These are phyloP conservation scores for Tachyglossus aculeatus DNA, from an alignment of 2,797 vertebrate species.

Conservation along the genomic window DNA sequence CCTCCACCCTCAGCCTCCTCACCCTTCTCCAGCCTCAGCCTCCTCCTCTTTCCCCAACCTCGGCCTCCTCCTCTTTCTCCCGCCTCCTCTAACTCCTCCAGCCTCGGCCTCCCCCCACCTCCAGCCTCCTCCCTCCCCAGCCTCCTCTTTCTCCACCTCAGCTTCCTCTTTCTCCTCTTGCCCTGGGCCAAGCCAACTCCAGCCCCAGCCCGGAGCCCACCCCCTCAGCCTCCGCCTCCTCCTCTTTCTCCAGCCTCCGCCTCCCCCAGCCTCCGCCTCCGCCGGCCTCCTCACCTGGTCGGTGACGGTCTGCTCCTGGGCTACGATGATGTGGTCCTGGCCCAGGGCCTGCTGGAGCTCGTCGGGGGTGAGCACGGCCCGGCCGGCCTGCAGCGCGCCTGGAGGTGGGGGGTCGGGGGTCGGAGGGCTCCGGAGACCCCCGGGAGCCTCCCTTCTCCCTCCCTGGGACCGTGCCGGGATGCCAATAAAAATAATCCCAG, in stretches of 20 bases:
- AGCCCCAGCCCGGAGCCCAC: not conserved
- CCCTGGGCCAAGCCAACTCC: not conserved
- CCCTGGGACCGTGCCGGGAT: too few species aligned
- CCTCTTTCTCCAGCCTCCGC: not conserved
- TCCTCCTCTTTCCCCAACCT: too few species aligned
- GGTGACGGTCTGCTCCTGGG: constrained; percentile 86
- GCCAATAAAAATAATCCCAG: too few species aligned
- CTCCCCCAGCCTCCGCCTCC: rapidly evolving
- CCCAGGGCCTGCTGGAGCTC: constrained; percentile 85
- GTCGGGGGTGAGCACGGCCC: constrained; percentile 84
- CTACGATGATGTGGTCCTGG: constrained; percentile 92
- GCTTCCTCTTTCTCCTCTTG: too few species aligned
- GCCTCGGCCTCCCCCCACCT: constrained; percentile 84
- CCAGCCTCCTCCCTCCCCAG: constrained; percentile 40
- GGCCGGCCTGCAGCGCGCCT: constrained; percentile 85
- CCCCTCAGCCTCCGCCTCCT: not conserved
- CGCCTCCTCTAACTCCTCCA: too few species aligned
- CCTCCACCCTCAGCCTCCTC: too few species aligned
- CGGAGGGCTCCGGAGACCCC: too few species aligned
- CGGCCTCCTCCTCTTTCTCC: constrained; percentile 87
- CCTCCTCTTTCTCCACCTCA: too few species aligned
- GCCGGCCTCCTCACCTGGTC: constrained; percentile 79
- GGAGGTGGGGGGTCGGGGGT: not conserved
- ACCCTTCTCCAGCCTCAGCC: too few species aligned
- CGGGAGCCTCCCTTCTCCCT: too few species aligned